Evolutionary conservation across 2,888 invertebrate species (phyloP), one percentile per base, ranked within the genome.

Genomic region (Subacronicta megacephala): DNA sequence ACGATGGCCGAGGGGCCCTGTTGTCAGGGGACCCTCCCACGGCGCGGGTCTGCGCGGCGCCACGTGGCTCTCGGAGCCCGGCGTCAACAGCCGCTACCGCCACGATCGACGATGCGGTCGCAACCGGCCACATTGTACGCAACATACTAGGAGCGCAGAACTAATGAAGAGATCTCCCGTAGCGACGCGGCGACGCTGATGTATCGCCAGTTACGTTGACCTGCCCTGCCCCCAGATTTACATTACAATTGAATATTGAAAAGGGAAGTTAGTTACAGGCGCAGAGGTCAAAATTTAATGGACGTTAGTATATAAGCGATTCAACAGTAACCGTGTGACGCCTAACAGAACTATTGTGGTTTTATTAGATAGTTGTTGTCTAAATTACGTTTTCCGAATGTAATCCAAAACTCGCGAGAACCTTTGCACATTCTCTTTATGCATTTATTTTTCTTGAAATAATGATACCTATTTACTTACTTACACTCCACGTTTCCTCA

Each of bases 71-170:
- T 37, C 17, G n/a, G 42, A 46, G 45, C 59, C 31, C 47, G 49
- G 50, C 63, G 57, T 63, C 65, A 58, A 65, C 70, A 57, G 68
- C 77, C 67, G 73, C 74, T 62, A 55, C 66, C 57, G 62, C 75
- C 65, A 67, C 73, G 67, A 60, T 51, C 63, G 45, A 50, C 60
- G 59, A 67, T 69, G 80, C 84, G 84, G 85, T 83, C 87, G 83
- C 85, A 87, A 87, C 87, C 85, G 83, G 88, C 87, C 87, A 80
- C 88, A 83, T 77, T 86, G 84, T 90, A 90, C 92, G 92, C 92
- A 88, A 82, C 79, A 68, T 91, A 93, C 92, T 84, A 93, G 92
- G 92, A 79, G 62, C 63, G 42, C 88, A 93, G 81, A 84, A 78
- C 7, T 9, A 4, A 4, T 45, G n/a, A 78, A 65, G 81, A 88